Evolutionary conservation across 92 coral and sea anemone genomes (phyloP), one percentile per base, ranked within the genome.

Genomic region (Siderastrea radians): DNA sequence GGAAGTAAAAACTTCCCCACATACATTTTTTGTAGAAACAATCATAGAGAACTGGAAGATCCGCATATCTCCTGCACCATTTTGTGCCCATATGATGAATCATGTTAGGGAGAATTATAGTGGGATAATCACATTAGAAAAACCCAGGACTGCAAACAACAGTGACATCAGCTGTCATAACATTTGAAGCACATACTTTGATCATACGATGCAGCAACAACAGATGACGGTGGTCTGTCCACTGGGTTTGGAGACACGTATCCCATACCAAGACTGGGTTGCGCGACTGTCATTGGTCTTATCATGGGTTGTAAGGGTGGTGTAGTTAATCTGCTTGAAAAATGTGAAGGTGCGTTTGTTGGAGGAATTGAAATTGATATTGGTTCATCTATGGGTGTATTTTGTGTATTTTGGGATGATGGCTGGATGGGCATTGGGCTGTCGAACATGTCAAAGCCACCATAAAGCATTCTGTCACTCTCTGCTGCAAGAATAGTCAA

Each of bases 401-500:
- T 77, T 60, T 89, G 83, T 1, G 87, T 58, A 8, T 53, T 77
- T 60, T 89, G 83, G 6, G 67, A 54, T 13, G 91, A 54, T 11
- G 86, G 55, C 2, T 45, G 89, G 15, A 89, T 89, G 13, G 92
- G 92, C 72, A 74, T 51, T 6, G 92, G 92, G 53, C 92, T 89
- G 81, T 89, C 92, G 14, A 77, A 2, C 54, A 85, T 46, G 11
- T 90, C 96, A 46, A 58, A 16, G 5, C 59, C 78, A 14, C 96
- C 96, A 72, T 90, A 93, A 1, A 93, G 75, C 11, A 86, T 90
- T 64, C 66, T 59, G 2, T 93, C 93, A 74, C 96, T 93, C 74
- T 93, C 96, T 49, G 88, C 88, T 16, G 83, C 54, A 16, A 93
- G 84, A 60, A 90, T 83, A 2, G 47, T 66, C 48, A 93, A 49